Percentiles rank a stretch among this genome's conserved stretches.
Evolutionary conservation across 1,140 invertebrate genomes (phyloP).

Genomic region (Trichogramma pretiosum): DNA sequence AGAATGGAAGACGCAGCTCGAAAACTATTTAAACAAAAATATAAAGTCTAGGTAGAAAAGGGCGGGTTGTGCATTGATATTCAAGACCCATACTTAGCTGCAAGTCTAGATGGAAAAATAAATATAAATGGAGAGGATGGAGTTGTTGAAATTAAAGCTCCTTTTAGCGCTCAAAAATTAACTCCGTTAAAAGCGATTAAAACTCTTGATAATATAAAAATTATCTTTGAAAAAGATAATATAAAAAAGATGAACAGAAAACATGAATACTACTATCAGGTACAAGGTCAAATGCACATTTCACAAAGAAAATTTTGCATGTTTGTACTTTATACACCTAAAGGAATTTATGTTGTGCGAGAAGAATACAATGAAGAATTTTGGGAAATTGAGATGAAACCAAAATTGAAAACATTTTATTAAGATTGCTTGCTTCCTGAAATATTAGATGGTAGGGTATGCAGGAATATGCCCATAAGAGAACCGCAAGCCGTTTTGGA

Average conservation of each 20-base stretch:
- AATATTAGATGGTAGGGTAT: conserved; percentile 15
- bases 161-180: conserved; percentile 19
- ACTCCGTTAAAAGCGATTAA: conserved; percentile 19
- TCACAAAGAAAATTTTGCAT: conserved; percentile 31
- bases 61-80: conserved; percentile 37
- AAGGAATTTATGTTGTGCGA: conserved; percentile 12
- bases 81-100: conserved; percentile 29
- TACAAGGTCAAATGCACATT: conserved; percentile 36
- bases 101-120: conserved; percentile 38
- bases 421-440: conserved; percentile 16
- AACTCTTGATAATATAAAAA: conserved; percentile 6
- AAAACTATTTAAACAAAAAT: conserved; percentile 19
- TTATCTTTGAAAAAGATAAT: conserved; percentile 15
- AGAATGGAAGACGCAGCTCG: conserved; percentile 30
- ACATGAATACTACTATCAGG: conserved; percentile 37
- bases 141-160: conserved; percentile 35
- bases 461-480: conserved; percentile 7
- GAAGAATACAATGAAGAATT: conserved; percentile 21
- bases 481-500: conserved; percentile 11
- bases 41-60: conserved; percentile 21
- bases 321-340: conserved; percentile 31
- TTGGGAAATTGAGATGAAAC: conserved; percentile 22
- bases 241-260: conserved; percentile 26
- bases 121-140: conserved; percentile 23
- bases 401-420: conserved; percentile 15